Evolutionary conservation across 2,113 vertebrate species (phyloP), one percentile per base, ranked within the genome.

Genomic region (Microcebus jonahi): DNA sequence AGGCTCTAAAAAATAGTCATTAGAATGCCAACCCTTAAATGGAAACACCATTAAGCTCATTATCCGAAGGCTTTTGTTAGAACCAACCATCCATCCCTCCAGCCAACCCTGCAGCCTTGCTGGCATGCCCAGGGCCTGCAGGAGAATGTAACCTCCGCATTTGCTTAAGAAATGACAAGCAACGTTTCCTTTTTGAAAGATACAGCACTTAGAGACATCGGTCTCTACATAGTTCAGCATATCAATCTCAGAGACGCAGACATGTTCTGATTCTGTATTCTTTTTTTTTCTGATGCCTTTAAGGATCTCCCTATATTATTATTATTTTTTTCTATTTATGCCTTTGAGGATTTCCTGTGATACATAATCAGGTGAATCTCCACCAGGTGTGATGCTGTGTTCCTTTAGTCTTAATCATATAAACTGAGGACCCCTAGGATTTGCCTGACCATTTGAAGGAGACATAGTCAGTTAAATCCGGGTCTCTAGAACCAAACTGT

Each of bases 1-100:
- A 97, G 94, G 31, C 79, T 97, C 75, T 96, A 95, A 57, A 97
- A 96, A 96, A 97, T 93, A 97, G 87, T 97, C 97, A 97, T 97
- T 97, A 98, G 91, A 97, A 96, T 83, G 85, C 11, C 90, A 82
- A 67, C 90, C 87, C 85, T 97, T 97, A 97, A 96, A 96, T 95
- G 96, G 77, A 92, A 97, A 90, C 93, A 94, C 95, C 70, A 12
- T 98, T 97, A 97, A 97, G 81, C 90, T 77, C 59, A 11, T 0
- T 67, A 88, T 98, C 86, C 86, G 73, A 89, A 89, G 2, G 15
- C 42, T 50, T 97, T 95, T 95, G 65, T 95, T 65, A 3, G 8
- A 15, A 55, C 45, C n/a, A 15, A 55, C 39, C n/a, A 3, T 15
- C 55, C 50, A 50, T n/a, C 21, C 50, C 31, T 96, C 4, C 13